These are phyloP conservation scores for Chloroclystis v-ata DNA, from an alignment of 2,888 invertebrate genomes.

Conservation along the genomic window DNA sequence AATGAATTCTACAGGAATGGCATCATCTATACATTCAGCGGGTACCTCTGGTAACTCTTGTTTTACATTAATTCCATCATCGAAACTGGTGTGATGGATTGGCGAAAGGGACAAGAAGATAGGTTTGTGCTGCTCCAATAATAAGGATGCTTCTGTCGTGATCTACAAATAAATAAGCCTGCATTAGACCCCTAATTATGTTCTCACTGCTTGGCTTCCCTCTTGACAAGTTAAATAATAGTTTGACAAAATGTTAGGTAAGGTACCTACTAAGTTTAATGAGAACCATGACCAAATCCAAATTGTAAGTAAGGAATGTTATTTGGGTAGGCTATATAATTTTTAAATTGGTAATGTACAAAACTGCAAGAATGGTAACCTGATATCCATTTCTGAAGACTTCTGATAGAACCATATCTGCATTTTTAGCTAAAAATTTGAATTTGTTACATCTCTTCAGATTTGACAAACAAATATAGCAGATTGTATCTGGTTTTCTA, in stretches of 20 bases:
- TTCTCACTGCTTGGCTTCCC: too few relatives aligned
- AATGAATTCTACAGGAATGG: background rate
- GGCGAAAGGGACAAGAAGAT: conserved; percentile 5
- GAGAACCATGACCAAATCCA: too few relatives aligned
- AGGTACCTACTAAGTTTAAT: too few relatives aligned
- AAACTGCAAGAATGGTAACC: background rate
- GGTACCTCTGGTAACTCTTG: conserved; percentile 6
- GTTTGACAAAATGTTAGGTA: too few relatives aligned
- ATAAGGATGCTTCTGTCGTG: background rate
- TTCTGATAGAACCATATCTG: conserved; percentile 6
- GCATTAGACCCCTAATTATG: too few relatives aligned
- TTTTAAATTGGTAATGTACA: too few relatives aligned
- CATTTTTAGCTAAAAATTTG: conserved; percentile 5
- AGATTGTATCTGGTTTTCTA: conserved; percentile 10
- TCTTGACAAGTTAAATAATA: too few relatives aligned
- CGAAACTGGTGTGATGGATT: conserved; percentile 7
- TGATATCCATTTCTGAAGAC: conserved; percentile 3
- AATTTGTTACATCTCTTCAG: conserved; percentile 11
- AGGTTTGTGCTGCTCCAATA: background rate
- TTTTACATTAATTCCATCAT: conserved; percentile 9
- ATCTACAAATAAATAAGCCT: conserved; percentile 5
- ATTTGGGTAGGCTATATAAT: background rate
- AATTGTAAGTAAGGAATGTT: background rate
- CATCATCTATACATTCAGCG: conserved; percentile 7
- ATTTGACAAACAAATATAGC: conserved; percentile 16